Base-by-base conservation (phyloP, 2,797 vertebrate species). In the Acrossocheilus fasciatus region DNA sequence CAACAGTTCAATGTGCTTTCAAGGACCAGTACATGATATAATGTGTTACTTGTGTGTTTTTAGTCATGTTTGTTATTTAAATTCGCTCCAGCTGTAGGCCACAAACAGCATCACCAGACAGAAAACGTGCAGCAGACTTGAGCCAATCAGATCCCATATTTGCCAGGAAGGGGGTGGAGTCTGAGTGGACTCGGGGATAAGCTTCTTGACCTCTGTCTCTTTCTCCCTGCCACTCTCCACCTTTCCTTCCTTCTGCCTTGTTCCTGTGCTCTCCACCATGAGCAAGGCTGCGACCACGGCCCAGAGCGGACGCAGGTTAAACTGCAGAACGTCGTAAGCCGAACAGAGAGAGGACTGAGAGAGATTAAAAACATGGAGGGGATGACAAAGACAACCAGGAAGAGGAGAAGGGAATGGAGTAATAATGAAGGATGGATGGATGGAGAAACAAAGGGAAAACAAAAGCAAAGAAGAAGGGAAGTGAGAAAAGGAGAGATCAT, bases 251-350 rank as follows among this genome's bases (percentile, higher is more conserved):
- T 72, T 85, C n/a, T 77, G 86, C 72, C 78, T 86, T 68, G 39
- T 41, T 59, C 47, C 76, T 84, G 84, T 82, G 83, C 95, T 92
- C 93, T 97, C 96, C 94, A 96, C 91, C 91, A 96, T 94, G 92
- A 98, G 96, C 96, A 99, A 96, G 88, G 95, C 92, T 91, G 94
- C 94, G 93, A 98, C 96, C 85, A 97, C 95, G 94, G 93, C 92
- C 92, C 93, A 92, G 92, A 98, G 93, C 72, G 96, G 97, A 94
- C 92, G 96, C 92, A 98, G 96, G 91, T 97, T 97, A 93, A 96
- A 96, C 94, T 97, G 97, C 94, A 96, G 96, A 96, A 99, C 96
- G 96, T 99, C 98, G 92, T 96, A 97, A 89, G 98, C 95, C 91
- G 97, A 97, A 95, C 98, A 99, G 92, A 99, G 96, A 92, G 96